These are phyloP conservation scores for pig (Sus scrofa) DNA, from an alignment of 2,113 vertebrate genomes.

Conservation along the genomic window DNA sequence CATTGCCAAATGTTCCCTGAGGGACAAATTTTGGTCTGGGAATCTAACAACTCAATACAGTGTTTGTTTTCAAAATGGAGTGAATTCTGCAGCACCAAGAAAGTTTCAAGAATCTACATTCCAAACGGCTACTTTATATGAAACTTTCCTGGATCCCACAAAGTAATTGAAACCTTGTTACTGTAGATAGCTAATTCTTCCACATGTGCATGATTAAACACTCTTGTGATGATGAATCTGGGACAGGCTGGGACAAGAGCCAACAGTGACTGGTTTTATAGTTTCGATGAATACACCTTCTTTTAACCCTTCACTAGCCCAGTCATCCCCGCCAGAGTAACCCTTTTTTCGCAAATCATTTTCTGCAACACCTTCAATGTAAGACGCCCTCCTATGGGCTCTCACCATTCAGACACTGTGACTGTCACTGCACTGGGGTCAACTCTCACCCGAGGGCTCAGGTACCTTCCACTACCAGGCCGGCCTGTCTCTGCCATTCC, in stretches of 20 bases:
- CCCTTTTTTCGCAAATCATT: neutral
- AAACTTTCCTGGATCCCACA: conserved; percentile 19
- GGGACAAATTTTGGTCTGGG: neutral
- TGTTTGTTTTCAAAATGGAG: neutral
- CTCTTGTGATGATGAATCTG: conserved; percentile 73
- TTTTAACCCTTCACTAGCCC: conserved; percentile 78
- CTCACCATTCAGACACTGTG: neutral
- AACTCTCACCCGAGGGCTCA: neutral
- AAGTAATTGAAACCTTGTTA: conserved; percentile 39
- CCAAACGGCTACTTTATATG: neutral
- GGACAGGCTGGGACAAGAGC: conserved; percentile 72
- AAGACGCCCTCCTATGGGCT: neutral
- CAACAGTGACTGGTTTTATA: conserved; percentile 74
- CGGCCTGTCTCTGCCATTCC: neutral
- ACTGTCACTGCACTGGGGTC: neutral
- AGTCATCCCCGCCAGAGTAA: neutral
- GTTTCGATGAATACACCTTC: conserved; percentile 78
- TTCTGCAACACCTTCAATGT: neutral
- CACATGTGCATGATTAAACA: conserved; percentile 73
- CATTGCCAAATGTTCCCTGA: neutral
- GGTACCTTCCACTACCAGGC: neutral
- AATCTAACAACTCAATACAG: neutral
- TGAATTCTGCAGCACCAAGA: neutral
- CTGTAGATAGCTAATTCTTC: conserved; percentile 1
- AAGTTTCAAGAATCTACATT: conserved; percentile 30